These are phyloP conservation scores for Eupithecia dodoneata DNA, from an alignment of 2,888 invertebrate genomes.

Conservation along the genomic window DNA sequence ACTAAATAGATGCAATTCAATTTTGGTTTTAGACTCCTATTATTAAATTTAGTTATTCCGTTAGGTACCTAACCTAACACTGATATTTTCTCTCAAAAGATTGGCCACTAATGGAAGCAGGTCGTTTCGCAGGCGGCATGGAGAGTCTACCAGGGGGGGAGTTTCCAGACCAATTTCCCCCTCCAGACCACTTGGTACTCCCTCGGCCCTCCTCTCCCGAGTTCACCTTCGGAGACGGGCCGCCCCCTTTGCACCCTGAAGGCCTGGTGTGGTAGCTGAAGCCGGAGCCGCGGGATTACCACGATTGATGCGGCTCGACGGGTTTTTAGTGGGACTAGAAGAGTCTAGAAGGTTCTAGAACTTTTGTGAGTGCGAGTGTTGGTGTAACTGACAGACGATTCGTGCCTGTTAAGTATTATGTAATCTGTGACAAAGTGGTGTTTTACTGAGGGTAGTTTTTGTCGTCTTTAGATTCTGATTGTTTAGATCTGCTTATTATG, in stretches of 20 bases:
- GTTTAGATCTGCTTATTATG: background rate
- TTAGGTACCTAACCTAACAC: conserved; percentile 2
- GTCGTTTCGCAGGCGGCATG: conserved; percentile 91
- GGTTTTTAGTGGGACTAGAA: conserved; percentile 75
- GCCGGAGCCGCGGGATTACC: conserved; percentile 85
- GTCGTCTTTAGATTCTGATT: conserved; percentile 4
- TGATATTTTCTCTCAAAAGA: conserved; percentile 13
- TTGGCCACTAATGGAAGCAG: conserved; percentile 85
- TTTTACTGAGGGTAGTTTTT: conserved; percentile 6
- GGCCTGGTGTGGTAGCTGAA: conserved; percentile 84
- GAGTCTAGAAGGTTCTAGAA: conserved; percentile 10
- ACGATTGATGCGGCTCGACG: conserved; percentile 84
- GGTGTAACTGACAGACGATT: conserved; percentile 25
- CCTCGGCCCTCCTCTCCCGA: conserved; percentile 90
- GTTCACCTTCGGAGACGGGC: conserved; percentile 85
- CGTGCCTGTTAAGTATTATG: conserved; percentile 26
- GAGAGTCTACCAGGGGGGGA: conserved; percentile 80
- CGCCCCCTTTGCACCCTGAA: conserved; percentile 79
- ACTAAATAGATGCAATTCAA: background rate
- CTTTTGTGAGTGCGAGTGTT: conserved; percentile 41
- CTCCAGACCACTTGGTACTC: conserved; percentile 87
- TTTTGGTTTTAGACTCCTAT: background rate
- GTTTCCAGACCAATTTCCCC: conserved; percentile 84
- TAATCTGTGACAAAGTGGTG: conserved; percentile 11
- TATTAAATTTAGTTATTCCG: background rate